phyloP scores from a whole-genome alignment of 2,888 invertebrate genomes.

The Brachycybe producta region DNA sequence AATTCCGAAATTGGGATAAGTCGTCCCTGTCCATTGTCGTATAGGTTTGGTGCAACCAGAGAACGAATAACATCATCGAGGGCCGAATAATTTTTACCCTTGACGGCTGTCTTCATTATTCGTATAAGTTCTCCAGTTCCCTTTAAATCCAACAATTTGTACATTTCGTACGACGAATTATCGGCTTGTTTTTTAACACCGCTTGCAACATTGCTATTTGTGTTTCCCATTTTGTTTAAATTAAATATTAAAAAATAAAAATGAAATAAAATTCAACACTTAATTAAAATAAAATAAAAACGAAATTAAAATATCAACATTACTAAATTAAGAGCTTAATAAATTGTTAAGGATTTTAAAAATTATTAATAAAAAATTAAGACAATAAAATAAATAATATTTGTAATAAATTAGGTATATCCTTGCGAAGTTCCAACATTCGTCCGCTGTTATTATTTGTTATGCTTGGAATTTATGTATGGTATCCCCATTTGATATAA shows the following conservation, averaged over 20 bases:
- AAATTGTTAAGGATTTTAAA: too few species aligned
- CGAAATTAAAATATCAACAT: not conserved
- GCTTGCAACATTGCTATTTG: conserved; percentile 59
- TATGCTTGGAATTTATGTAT: too few species aligned
- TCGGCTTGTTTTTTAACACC: conserved; percentile 87
- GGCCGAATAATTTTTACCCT: conserved; percentile 58
- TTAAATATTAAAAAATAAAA: not conserved
- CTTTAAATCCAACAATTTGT: conserved; percentile 80
- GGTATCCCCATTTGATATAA: too few species aligned
- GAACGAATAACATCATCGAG: conserved; percentile 84
- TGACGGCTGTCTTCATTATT: conserved; percentile 60
- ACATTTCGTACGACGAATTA: conserved; percentile 65
- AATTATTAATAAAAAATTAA: too few species aligned
- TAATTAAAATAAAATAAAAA: not conserved
- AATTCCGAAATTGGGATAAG: conserved; percentile 80
- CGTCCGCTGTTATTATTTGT: too few species aligned
- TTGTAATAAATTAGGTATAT: too few species aligned
- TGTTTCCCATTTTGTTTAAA: conserved; percentile 37
- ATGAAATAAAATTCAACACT: not conserved
- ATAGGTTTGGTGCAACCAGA: conserved; percentile 80
- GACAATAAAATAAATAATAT: too few species aligned
- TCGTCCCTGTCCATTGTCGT: conserved; percentile 83
- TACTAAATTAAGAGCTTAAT: too few species aligned
- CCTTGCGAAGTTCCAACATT: too few species aligned
- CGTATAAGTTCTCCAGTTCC: conserved; percentile 81